These are phyloP conservation scores for Orthonevra nobilis DNA, from an alignment of 2,888 invertebrate species.

Conservation along the genomic window DNA sequence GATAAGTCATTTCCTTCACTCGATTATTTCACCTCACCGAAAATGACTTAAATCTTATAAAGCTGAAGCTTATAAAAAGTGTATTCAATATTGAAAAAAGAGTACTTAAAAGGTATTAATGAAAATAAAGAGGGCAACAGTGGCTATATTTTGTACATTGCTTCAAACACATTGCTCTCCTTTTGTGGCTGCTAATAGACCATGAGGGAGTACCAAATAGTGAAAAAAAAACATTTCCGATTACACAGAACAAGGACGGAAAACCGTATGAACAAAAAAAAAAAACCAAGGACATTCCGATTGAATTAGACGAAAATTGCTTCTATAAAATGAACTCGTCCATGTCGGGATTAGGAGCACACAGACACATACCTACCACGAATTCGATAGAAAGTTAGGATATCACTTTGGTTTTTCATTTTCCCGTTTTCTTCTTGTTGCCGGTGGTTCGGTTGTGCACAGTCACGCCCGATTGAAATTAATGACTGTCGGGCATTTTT, in stretches of 20 bases:
- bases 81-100: too few species aligned
- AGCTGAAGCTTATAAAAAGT: too few species aligned
- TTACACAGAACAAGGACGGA: constrained; percentile 19
- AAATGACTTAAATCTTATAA: too few species aligned
- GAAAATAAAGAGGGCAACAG: too few species aligned
- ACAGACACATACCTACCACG: background rate
- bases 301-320: constrained; percentile 70
- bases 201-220: constrained; percentile 35
- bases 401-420: constrained; percentile 47
- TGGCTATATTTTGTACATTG: too few species aligned
- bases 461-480: constrained; percentile 63
- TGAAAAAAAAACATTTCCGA: constrained; percentile 45
- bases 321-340: constrained; percentile 58
- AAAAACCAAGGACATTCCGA: constrained; percentile 55
- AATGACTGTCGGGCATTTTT: constrained; percentile 57
- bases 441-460: constrained; percentile 30
- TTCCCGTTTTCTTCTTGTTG: constrained; percentile 21
- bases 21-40: too few species aligned
- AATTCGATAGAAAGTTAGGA: constrained; percentile 21
- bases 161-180: constrained; percentile 16
- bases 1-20: too few species aligned
- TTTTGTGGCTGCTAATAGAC: constrained; percentile 61
- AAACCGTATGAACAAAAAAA: constrained; percentile 6
- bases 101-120: too few species aligned
- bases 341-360: constrained; percentile 28